phyloP scores from a whole-genome alignment of 2,797 vertebrate genomes.

The Acropternis orthonyx region DNA sequence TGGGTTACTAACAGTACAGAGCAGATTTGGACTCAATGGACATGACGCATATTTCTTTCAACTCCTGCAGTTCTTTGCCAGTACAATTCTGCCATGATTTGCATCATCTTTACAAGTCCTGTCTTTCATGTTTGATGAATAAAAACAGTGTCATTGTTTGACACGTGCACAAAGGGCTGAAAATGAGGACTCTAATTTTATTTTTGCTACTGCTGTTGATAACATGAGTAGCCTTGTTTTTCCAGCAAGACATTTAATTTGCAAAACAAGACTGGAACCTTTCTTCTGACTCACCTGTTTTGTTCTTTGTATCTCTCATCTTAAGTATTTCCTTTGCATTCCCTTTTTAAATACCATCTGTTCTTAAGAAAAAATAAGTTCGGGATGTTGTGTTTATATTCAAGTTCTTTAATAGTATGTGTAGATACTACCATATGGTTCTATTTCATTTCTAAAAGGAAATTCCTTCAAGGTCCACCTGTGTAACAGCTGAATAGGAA shows the following conservation, averaged over 20 bases:
- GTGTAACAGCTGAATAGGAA: slow-evolving; percentile 62
- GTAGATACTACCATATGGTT: slow-evolving; percentile 24
- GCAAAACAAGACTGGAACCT: neutral
- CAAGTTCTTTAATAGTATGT: neutral
- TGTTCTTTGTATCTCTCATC: neutral
- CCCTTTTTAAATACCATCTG: slow-evolving; percentile 36
- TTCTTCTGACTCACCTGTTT: slow-evolving; percentile 43
- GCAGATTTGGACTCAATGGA: neutral
- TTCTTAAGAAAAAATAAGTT: slow-evolving; percentile 13
- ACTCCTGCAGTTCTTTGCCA: neutral
- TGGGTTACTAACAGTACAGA: neutral
- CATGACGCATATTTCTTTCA: neutral
- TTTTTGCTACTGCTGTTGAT: neutral
- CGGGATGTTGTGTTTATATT: slow-evolving; percentile 28
- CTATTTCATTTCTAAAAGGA: slow-evolving; percentile 53
- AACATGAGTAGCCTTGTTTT: neutral
- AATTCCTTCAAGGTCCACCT: slow-evolving; percentile 55
- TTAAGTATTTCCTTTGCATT: neutral
- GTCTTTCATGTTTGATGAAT: neutral
- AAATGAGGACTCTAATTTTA: neutral
- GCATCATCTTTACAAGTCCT: neutral
- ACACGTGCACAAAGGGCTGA: neutral
- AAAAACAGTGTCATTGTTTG: neutral
- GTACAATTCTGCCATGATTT: neutral
- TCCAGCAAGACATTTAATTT: neutral